Percentiles rank a stretch among this genome's conserved stretches.
Conservation (phyloP, 2,113 vertebrate genomes). For the Puffinus mauretanicus region DNA sequence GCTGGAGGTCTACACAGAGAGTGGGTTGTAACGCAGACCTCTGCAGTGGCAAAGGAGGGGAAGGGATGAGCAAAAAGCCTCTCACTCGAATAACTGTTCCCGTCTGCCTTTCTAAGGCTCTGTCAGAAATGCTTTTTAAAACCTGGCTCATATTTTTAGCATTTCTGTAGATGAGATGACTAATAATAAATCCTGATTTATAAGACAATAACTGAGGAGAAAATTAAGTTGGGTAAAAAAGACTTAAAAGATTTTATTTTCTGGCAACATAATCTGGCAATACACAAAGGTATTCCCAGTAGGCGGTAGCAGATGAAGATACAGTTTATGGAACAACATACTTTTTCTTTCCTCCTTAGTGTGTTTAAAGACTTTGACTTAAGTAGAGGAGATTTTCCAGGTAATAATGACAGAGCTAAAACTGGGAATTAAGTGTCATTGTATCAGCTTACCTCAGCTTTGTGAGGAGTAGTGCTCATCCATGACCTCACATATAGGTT, state of each 20-base stretch:
- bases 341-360: not conserved
- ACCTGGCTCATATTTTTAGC: not conserved
- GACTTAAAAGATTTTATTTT: slow-evolving; percentile 20
- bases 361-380: not conserved
- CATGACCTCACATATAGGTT: not conserved
- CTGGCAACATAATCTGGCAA: slow-evolving; percentile 13
- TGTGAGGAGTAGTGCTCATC: not conserved
- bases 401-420: not conserved
- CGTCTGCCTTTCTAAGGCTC: not conserved
- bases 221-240: slow-evolving; percentile 33
- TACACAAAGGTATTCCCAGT: not conserved
- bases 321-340: not conserved
- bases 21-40: not conserved
- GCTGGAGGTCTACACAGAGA: not conserved
- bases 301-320: not conserved
- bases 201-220: slow-evolving; percentile 30
- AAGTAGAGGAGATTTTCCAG: not conserved
- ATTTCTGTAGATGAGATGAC: not conserved
- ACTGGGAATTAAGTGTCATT: not conserved
- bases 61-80: not conserved
- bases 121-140: slow-evolving; percentile 3
- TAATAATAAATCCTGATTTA: slow-evolving; percentile 50
- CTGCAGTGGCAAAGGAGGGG: not conserved
- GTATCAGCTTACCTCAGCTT: not conserved
- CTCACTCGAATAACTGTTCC: not conserved